phyloP scores from a whole-genome alignment of 2,797 vertebrate genomes.

The Chelidonichthys spinosus region DNA sequence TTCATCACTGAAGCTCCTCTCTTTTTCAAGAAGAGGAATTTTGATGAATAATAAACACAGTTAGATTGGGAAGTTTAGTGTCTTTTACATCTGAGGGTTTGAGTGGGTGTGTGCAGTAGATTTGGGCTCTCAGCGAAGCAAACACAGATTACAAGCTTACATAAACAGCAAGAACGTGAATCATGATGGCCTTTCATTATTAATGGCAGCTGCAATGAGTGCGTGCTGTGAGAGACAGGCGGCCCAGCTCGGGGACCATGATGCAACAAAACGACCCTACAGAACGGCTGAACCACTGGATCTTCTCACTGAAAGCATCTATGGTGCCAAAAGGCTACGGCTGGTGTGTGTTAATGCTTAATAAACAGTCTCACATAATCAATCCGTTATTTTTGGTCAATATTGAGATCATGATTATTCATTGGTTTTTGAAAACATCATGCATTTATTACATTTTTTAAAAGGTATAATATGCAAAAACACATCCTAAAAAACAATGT shows the following conservation, averaged over 20 bases:
- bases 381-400: no score
- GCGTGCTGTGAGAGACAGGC: slow-evolving; percentile 39
- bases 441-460: no score
- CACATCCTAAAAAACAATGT: no score
- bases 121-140: slow-evolving; percentile 48
- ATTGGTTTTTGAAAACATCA: not conserved
- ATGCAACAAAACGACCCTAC: slow-evolving; percentile 43
- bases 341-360: not conserved
- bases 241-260: slow-evolving; percentile 47
- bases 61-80: slow-evolving; percentile 42
- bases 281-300: not conserved
- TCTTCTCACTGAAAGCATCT: slow-evolving; percentile 13
- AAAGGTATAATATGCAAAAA: no score
- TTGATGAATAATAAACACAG: slow-evolving; percentile 34
- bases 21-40: slow-evolving; percentile 2
- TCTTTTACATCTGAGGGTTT: slow-evolving; percentile 24
- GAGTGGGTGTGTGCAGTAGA: slow-evolving; percentile 11
- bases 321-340: not conserved
- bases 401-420: not conserved
- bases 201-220: slow-evolving; percentile 55
- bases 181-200: slow-evolving; percentile 69
- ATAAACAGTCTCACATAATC: not conserved
- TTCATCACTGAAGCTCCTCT: not conserved
- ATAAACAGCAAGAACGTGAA: slow-evolving; percentile 61
- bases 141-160: slow-evolving; percentile 62